Percentiles rank a stretch among this genome's conserved stretches.
These are phyloP conservation scores for Limnephilus marmoratus DNA, from an alignment of 2,888 invertebrate genomes.

Conservation along the genomic window DNA sequence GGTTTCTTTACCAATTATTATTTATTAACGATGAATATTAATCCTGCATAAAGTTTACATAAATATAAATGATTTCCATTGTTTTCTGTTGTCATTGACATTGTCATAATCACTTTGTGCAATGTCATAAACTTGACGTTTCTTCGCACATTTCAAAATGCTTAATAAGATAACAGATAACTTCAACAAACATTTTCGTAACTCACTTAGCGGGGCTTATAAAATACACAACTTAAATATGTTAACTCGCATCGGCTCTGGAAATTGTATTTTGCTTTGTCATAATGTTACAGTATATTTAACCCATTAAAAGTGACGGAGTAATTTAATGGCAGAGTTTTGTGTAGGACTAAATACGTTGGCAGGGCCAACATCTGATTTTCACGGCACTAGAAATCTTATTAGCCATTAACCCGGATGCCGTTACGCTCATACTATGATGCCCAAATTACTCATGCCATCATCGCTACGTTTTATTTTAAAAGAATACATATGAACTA, in stretches of 20 bases:
- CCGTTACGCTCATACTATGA: too few relatives aligned
- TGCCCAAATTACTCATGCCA: too few relatives aligned
- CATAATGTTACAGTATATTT: not conserved
- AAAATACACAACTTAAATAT: not conserved
- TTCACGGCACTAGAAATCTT: not conserved
- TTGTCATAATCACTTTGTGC: not conserved
- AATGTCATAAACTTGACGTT: not conserved
- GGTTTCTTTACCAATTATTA: not conserved
- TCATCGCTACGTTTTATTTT: not conserved
- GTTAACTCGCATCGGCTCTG: not conserved
- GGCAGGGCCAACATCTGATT: not conserved
- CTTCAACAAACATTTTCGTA: not conserved
- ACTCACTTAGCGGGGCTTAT: not conserved
- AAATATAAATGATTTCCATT: not conserved
- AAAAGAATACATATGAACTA: not conserved
- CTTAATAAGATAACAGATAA: not conserved
- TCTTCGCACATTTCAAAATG: conserved; percentile 3
- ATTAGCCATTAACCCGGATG: too few relatives aligned
- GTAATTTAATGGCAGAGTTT: not conserved
- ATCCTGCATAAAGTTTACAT: not conserved
- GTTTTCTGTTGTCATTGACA: not conserved
- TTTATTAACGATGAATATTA: not conserved
- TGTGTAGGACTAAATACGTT: not conserved
- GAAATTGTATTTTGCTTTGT: conserved; percentile 2
- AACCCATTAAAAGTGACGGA: not conserved